Percentiles rank a stretch among this genome's conserved stretches.
phyloP scores from a whole-genome alignment of 2,113 vertebrate genomes.

The Sinocyclocheilus maitianheensis region DNA sequence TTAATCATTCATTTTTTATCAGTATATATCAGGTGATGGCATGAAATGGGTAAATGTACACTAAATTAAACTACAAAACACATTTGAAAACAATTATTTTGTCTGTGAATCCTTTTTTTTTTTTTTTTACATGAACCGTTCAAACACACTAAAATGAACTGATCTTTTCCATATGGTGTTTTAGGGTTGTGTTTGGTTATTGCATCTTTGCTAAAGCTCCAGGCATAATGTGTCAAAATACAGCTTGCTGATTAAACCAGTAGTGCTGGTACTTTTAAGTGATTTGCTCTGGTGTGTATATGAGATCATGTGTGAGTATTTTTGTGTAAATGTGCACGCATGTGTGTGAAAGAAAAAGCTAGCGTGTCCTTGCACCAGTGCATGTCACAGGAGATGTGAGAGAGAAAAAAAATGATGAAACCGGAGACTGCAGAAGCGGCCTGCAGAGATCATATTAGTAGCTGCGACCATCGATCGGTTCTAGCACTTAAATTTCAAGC shows the following conservation, averaged over 20 bases:
- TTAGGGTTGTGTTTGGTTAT: neutral
- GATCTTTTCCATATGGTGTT: neutral
- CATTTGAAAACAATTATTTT: neutral
- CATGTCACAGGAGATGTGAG: constrained; percentile 69
- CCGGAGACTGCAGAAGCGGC: constrained; percentile 97
- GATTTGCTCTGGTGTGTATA: neutral
- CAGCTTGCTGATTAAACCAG: neutral
- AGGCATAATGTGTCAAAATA: neutral
- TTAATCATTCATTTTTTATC: neutral
- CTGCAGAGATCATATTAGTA: constrained; percentile 85
- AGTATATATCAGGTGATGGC: neutral
- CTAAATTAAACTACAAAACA: neutral
- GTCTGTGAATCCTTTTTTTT: neutral
- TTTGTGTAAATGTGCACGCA: constrained; percentile 10
- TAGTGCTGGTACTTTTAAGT: neutral
- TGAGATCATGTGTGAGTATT: neutral
- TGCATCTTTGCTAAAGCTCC: neutral
- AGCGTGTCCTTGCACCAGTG: constrained; percentile 37
- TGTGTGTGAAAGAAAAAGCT: constrained; percentile 18
- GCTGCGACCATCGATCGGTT: constrained; percentile 98
- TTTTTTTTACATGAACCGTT: neutral
- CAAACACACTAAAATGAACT: neutral
- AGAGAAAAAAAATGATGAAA: constrained; percentile 83
- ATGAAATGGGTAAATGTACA: neutral
- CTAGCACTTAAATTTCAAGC: constrained; percentile 99